A percentile compares a stretch with the other conserved stretches of the same genome.
Evolutionary conservation across 1,140 invertebrate species (phyloP).

Genomic region (Acromyrmex echinatior): DNA sequence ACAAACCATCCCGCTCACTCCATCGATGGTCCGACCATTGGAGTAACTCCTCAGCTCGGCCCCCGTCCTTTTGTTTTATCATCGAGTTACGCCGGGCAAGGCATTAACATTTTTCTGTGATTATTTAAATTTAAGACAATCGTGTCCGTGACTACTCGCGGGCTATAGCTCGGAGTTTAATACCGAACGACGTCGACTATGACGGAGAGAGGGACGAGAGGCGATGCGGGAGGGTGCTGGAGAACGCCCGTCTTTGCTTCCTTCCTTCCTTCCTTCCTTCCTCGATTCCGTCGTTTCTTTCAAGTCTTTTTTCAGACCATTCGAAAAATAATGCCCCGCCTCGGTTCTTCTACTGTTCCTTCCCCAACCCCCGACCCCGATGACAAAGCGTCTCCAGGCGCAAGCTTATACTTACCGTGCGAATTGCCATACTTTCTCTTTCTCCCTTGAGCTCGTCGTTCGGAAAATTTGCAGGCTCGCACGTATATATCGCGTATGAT

Average conservation of each 20-base stretch:
- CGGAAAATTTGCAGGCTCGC: slow-evolving; percentile 41
- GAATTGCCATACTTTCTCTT: slow-evolving; percentile 70
- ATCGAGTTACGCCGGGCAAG: slow-evolving; percentile 78
- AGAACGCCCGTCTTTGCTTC: slow-evolving; percentile 17
- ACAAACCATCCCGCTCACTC: slow-evolving; percentile 26
- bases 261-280: neutral
- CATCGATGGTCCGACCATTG: neutral
- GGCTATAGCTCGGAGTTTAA: slow-evolving; percentile 63
- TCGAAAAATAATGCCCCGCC: slow-evolving; percentile 69
- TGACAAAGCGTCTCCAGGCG: slow-evolving; percentile 67
- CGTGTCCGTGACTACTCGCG: slow-evolving; percentile 69
- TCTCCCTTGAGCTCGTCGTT: slow-evolving; percentile 7
- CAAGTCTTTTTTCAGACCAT: slow-evolving; percentile 60
- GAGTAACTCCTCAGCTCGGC: slow-evolving; percentile 50
- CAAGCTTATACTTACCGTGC: slow-evolving; percentile 48
- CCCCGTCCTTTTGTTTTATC: slow-evolving; percentile 79
- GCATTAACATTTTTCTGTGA: slow-evolving; percentile 83
- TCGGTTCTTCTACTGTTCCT: slow-evolving; percentile 43
- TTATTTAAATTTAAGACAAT: slow-evolving; percentile 84
- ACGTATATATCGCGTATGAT: slow-evolving; percentile 1
- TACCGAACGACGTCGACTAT: slow-evolving; percentile 58
- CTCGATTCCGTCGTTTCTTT: slow-evolving; percentile 36
- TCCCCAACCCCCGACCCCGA: neutral
- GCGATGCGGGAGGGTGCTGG: neutral
- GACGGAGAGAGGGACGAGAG: neutral